Evolutionary conservation across 2,797 vertebrate species (phyloP).

Genomic region (Neomorphus geoffroyi): DNA sequence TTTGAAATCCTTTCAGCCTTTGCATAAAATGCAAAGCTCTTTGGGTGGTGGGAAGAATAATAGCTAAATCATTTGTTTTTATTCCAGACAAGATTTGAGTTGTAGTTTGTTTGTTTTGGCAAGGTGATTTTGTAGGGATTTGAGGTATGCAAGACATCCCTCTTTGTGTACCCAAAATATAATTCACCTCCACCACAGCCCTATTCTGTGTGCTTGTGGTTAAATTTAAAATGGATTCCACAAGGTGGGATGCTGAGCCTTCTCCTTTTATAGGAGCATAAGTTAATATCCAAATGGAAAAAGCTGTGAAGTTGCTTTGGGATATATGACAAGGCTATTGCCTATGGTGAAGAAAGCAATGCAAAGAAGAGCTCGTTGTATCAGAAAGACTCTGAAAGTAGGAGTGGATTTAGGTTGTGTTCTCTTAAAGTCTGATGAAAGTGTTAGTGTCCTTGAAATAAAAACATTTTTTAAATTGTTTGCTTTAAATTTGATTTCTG

Average conservation of each 20-base stretch:
- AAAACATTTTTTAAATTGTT: not conserved
- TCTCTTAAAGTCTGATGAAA: not conserved
- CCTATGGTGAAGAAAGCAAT: not conserved
- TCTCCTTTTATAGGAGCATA: not conserved
- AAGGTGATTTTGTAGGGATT: not conserved
- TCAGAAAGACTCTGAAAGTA: constrained; percentile 10
- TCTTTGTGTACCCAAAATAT: not conserved
- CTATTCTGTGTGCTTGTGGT: not conserved
- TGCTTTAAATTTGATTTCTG: not conserved
- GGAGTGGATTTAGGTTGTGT: not conserved
- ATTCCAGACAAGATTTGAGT: not conserved
- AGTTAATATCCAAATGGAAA: not conserved
- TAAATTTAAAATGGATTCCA: not conserved
- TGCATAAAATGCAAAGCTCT: not conserved
- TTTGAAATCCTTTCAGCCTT: not conserved
- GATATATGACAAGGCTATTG: constrained; percentile 1
- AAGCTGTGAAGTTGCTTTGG: constrained; percentile 23
- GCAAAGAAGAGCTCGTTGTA: not conserved
- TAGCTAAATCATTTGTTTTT: not conserved
- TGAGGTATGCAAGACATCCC: not conserved
- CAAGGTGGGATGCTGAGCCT: not conserved
- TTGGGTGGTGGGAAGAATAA: not conserved
- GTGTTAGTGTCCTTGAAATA: not conserved
- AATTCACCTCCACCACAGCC: not conserved
- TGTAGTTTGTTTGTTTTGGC: not conserved